Percentiles rank a stretch among this genome's conserved stretches.
Conservation (phyloP, 2,888 invertebrate species). For the Acanthococcus lagerstroemiae region DNA sequence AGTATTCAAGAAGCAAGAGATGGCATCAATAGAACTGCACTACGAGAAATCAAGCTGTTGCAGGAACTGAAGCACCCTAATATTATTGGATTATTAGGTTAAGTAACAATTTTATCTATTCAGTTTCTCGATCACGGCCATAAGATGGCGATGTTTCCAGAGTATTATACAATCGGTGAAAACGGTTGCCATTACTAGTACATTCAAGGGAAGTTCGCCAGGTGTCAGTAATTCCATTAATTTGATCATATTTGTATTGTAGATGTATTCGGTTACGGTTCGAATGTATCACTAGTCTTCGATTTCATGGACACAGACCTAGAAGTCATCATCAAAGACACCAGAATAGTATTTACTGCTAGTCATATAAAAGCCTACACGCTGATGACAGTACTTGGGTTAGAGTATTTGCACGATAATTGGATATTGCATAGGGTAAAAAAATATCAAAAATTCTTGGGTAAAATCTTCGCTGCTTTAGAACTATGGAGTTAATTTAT, state of each 20-base stretch:
- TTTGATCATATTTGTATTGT: slow-evolving; percentile 32
- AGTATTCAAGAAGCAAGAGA: slow-evolving; percentile 87
- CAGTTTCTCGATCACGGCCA: background rate
- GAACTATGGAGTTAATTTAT: too few species aligned
- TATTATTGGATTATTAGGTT: slow-evolving; percentile 75
- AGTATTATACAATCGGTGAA: background rate
- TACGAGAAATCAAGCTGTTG: slow-evolving; percentile 93
- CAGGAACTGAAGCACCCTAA: slow-evolving; percentile 92
- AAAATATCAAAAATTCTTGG: background rate
- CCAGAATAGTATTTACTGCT: slow-evolving; percentile 73
- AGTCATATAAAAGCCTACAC: slow-evolving; percentile 92
- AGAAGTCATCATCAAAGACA: slow-evolving; percentile 87
- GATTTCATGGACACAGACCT: slow-evolving; percentile 99
- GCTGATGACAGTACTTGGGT: slow-evolving; percentile 85
- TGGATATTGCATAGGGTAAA: slow-evolving; percentile 86
- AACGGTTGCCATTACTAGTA: background rate
- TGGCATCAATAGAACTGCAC: slow-evolving; percentile 95
- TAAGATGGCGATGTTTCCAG: background rate
- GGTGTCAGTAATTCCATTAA: background rate
- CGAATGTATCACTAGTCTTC: slow-evolving; percentile 95
- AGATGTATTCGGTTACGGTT: slow-evolving; percentile 98
- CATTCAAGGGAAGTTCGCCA: background rate
- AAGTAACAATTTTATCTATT: slow-evolving; percentile 31
- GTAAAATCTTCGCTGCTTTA: background rate
- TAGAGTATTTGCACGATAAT: slow-evolving; percentile 88